phyloP scores from a whole-genome alignment of 2,888 invertebrate genomes.

The Microctonus hyperodae region DNA sequence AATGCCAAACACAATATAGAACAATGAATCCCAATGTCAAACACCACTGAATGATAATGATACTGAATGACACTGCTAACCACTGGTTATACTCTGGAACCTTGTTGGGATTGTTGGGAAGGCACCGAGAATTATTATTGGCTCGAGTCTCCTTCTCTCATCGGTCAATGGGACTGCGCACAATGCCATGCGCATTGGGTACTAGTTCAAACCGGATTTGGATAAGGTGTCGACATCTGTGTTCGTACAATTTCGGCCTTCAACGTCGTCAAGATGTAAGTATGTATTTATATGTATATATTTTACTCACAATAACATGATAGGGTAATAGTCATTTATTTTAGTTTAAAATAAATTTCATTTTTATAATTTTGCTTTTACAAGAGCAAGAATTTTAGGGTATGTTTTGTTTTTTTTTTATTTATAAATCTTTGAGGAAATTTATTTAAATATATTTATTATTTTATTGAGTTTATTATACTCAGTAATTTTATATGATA shows the following conservation, averaged over 20 bases:
- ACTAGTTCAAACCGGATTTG: slow-evolving; percentile 47
- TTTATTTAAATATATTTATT: no score
- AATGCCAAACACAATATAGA: background rate
- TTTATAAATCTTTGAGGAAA: no score
- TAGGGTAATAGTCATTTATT: no score
- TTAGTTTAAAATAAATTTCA: no score
- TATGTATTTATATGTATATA: no score
- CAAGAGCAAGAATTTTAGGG: no score
- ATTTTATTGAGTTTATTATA: no score
- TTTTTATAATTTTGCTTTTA: no score
- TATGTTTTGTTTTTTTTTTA: no score
- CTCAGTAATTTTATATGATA: no score
- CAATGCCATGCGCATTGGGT: slow-evolving; percentile 50
- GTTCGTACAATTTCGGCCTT: background rate
- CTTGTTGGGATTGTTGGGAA: slow-evolving; percentile 44
- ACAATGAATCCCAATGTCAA: background rate
- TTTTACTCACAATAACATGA: no score
- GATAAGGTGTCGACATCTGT: slow-evolving; percentile 56
- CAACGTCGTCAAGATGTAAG: no score
- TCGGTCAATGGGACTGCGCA: slow-evolving; percentile 61
- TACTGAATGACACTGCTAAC: slow-evolving; percentile 11
- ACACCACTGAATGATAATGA: background rate
- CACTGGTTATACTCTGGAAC: background rate
- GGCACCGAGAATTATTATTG: slow-evolving; percentile 58
- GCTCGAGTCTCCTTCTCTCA: slow-evolving; percentile 41